Evolutionary conservation across 2,113 vertebrate genomes (phyloP), one percentile per base, ranked within the genome.

Genomic region (Ammodytes dubius): DNA sequence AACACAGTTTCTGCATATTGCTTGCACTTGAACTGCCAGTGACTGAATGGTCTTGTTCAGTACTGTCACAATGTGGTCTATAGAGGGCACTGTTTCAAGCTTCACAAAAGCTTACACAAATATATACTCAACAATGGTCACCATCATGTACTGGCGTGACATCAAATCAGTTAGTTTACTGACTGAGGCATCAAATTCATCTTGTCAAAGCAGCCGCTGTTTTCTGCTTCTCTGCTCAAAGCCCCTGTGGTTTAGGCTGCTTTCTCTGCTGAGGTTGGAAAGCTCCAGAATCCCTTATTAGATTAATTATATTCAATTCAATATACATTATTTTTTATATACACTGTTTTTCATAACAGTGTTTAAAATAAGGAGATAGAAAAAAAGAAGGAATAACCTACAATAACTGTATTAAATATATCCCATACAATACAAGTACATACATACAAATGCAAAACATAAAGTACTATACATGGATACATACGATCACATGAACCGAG

Each of bases 81-180:
- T 54, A 87, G 94, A 89, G 93, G 91, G 89, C 92, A 85, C 81
- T 90, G 86, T 92, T 91, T 92, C 71, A 77, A 81, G 43, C 67
- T 64, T 65, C 37, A 74, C 15, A 56, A 52, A 11, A 53, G 39
- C 53, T 27, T 67, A 70, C 7, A 13, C 50, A 70, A 42, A 11
- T 68, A 65, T 15, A 61, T 27, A 42, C 8, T 40, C 47, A 59
- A 4, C 61, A 68, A 76, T 70, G 66, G 69, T 65, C 67, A 58
- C 43, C 57, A 69, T 59, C 52, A 64, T 65, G 67, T 57, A 40
- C 54, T 77, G 57, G 1, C 3, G 14, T 50, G 65, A 70, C 61
- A 68, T 79, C 58, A 73, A 52, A 63, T 72, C 60, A 72, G 27
- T 73, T 42, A 27, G 60, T 57, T 40, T 35, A 69, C 66, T 40